These are phyloP conservation scores for Riparia riparia DNA, from an alignment of 2,113 vertebrate genomes.

Conservation along the genomic window DNA sequence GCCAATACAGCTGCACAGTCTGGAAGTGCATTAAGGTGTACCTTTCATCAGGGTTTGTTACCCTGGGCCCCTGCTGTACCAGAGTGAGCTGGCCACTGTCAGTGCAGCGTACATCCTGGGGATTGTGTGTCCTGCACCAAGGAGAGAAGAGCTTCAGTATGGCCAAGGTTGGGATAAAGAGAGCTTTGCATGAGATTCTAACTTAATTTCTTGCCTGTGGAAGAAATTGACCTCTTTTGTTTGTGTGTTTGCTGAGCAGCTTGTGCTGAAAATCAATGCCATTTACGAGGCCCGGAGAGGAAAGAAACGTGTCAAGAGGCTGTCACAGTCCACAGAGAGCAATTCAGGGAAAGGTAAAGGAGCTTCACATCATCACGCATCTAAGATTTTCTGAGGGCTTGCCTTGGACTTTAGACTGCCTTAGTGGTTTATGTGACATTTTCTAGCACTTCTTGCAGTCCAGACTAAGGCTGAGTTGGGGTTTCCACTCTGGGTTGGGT, in stretches of 20 bases:
- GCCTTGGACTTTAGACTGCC: background rate
- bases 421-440: background rate
- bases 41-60: background rate
- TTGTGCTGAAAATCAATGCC: conserved; percentile 93
- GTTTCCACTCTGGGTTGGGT: no score
- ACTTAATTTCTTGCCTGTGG: background rate
- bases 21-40: background rate
- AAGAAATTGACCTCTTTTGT: conserved; percentile 14
- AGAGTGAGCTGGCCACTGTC: rapidly evolving
- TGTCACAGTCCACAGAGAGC: conserved; percentile 92
- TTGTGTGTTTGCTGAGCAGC: conserved; percentile 76
- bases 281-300: conserved; percentile 93
- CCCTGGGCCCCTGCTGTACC: background rate
- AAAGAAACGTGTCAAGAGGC: conserved; percentile 93
- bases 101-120: background rate
- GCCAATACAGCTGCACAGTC: rapidly evolving
- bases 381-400: background rate
- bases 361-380: background rate
- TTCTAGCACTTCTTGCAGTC: background rate
- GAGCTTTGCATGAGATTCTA: background rate
- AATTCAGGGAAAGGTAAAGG: conserved; percentile 91
- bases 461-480: background rate
- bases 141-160: background rate
- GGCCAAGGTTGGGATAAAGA: background rate
- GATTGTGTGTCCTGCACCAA: background rate